A percentile compares a stretch with the other conserved stretches of the same genome.
Conservation (phyloP, 2,888 invertebrate genomes). For the Chrysolina haemoptera region DNA sequence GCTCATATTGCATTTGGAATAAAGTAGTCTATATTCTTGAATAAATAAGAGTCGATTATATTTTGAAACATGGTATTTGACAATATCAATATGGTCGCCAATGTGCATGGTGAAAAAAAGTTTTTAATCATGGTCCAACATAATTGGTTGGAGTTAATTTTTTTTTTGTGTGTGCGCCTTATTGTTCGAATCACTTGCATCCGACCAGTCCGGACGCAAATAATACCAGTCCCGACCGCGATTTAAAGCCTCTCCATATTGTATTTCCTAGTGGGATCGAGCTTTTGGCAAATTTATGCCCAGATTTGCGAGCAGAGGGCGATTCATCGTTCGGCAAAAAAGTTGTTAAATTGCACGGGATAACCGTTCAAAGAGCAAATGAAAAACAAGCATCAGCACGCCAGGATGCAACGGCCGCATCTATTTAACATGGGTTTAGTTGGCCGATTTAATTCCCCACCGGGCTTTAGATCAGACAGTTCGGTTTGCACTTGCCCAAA, state of each 20-base stretch:
- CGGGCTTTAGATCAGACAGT: constrained; percentile 64
- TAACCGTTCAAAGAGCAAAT: constrained; percentile 52
- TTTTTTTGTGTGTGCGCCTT: not conserved
- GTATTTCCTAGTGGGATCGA: constrained; percentile 45
- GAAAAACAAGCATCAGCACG: constrained; percentile 50
- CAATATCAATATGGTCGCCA: not conserved
- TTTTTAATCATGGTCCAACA: no score
- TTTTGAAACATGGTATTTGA: no score
- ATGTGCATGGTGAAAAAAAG: not conserved
- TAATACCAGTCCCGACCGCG: constrained; percentile 14
- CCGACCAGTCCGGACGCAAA: constrained; percentile 6
- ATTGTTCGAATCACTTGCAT: constrained; percentile 5
- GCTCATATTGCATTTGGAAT: no score
- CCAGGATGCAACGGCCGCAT: constrained; percentile 51
- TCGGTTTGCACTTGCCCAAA: constrained; percentile 65
- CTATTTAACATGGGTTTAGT: constrained; percentile 60
- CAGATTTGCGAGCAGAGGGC: constrained; percentile 43
- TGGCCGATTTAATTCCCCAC: constrained; percentile 65
- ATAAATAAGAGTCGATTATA: no score
- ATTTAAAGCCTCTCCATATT: constrained; percentile 37
- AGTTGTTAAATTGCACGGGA: constrained; percentile 50
- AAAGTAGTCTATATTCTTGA: no score
- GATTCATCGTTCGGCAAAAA: constrained; percentile 48
- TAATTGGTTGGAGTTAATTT: not conserved
- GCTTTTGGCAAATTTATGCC: constrained; percentile 41